A percentile compares a stretch with the other conserved stretches of the same genome.
phyloP scores from a whole-genome alignment of 1,140 invertebrate genomes.

The Chrysopa pallens region DNA sequence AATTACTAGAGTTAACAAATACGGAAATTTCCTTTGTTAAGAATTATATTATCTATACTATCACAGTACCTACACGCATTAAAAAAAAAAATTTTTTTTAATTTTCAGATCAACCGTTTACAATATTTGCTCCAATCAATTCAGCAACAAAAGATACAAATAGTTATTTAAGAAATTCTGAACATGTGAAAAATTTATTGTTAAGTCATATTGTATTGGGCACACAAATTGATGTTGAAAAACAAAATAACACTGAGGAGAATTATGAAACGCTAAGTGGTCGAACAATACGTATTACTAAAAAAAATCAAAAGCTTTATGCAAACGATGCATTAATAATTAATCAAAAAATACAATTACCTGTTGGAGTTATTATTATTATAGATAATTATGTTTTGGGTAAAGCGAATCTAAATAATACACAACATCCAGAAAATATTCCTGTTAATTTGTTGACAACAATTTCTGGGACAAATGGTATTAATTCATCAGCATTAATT shows the following conservation, averaged over 20 bases:
- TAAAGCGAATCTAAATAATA: slow-evolving; percentile 1
- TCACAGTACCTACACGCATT: too few species aligned
- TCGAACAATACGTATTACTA: slow-evolving; percentile 25
- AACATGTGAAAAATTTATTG: slow-evolving; percentile 29
- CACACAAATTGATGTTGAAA: slow-evolving; percentile 18
- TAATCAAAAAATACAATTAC: slow-evolving; percentile 20
- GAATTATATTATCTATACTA: too few species aligned
- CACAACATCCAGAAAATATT: background rate
- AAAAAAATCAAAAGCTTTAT: slow-evolving; percentile 19
- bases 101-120: slow-evolving; percentile 31
- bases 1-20: too few species aligned
- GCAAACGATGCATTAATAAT: slow-evolving; percentile 30
- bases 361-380: slow-evolving; percentile 25
- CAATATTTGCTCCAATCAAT: slow-evolving; percentile 36
- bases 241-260: slow-evolving; percentile 21
- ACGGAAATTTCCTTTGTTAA: too few species aligned
- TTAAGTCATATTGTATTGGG: slow-evolving; percentile 34
- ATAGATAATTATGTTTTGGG: slow-evolving; percentile 27
- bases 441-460: slow-evolving; percentile 7
- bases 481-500: slow-evolving; percentile 16
- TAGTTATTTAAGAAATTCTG: slow-evolving; percentile 20
- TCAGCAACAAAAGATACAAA: slow-evolving; percentile 23
- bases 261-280: slow-evolving; percentile 31
- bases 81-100: slow-evolving; percentile 13
- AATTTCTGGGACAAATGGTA: slow-evolving; percentile 20